A percentile compares a stretch with the other conserved stretches of the same genome.
Conservation (phyloP, 2,797 vertebrate species). For the Odontamblyopus lacepedii region DNA sequence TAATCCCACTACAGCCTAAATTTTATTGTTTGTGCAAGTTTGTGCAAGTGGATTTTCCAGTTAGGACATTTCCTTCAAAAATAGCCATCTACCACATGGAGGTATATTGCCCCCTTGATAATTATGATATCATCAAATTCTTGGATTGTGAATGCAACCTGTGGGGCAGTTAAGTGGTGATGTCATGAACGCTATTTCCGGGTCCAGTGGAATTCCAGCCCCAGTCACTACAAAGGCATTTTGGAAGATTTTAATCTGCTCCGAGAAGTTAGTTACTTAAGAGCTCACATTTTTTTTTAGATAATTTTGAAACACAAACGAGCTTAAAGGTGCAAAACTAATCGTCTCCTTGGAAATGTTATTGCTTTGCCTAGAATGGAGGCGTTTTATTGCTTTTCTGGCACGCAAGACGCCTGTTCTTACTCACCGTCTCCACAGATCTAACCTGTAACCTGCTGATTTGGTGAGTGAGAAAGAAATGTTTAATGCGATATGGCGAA, state of each 20-base stretch:
- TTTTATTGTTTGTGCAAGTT: neutral
- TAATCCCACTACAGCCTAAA: no score
- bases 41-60: neutral
- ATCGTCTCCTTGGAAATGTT: no score
- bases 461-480: neutral
- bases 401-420: no score
- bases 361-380: no score
- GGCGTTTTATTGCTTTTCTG: no score
- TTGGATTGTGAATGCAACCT: neutral
- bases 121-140: neutral
- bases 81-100: neutral
- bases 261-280: no score
- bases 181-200: neutral
- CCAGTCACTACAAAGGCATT: neutral
- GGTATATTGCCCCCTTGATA: neutral
- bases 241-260: no score
- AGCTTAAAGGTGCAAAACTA: no score
- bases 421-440: no score
- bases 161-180: neutral
- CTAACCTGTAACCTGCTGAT: no score
- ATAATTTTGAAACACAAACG: neutral
- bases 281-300: neutral
- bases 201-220: neutral
- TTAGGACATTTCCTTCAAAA: neutral
- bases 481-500: neutral